A percentile compares a stretch with the other conserved stretches of the same genome.
phyloP scores from a whole-genome alignment of 1,140 invertebrate species.

The Pseudoatta argentina region DNA sequence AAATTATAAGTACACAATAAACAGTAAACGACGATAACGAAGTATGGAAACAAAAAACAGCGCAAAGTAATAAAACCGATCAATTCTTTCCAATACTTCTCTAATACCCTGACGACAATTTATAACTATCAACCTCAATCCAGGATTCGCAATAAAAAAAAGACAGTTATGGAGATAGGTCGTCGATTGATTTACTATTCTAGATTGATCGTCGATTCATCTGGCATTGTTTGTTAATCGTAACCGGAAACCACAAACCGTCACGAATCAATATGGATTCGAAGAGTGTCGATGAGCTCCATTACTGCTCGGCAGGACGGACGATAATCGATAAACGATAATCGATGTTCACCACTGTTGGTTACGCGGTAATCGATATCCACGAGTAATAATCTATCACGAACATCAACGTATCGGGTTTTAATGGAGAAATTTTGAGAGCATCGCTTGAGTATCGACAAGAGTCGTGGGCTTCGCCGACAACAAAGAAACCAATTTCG shows the following conservation, averaged over 20 bases:
- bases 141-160: slow-evolving; percentile 29
- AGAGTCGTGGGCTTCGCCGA: slow-evolving; percentile 3
- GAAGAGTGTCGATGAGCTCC: slow-evolving; percentile 49
- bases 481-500: slow-evolving; percentile 39
- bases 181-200: slow-evolving; percentile 51
- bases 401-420: slow-evolving; percentile 32
- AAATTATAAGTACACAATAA: not conserved
- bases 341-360: slow-evolving; percentile 38
- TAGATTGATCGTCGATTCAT: slow-evolving; percentile 49
- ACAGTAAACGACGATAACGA: slow-evolving; percentile 15
- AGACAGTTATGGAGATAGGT: slow-evolving; percentile 32
- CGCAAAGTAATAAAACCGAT: slow-evolving; percentile 12
- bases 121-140: slow-evolving; percentile 48
- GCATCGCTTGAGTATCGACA: slow-evolving; percentile 15
- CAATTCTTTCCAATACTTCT: slow-evolving; percentile 32
- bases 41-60: not conserved
- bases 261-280: slow-evolving; percentile 46
- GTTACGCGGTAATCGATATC: slow-evolving; percentile 53
- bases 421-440: slow-evolving; percentile 59
- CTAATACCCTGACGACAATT: slow-evolving; percentile 43
- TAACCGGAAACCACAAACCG: slow-evolving; percentile 52
- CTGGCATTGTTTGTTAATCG: slow-evolving; percentile 50
- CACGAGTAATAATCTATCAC: slow-evolving; percentile 54
- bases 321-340: slow-evolving; percentile 61
- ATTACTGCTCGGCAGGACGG: slow-evolving; percentile 27